phyloP scores from a whole-genome alignment of 2,797 vertebrate species.

The Rhinichthys osculus region DNA sequence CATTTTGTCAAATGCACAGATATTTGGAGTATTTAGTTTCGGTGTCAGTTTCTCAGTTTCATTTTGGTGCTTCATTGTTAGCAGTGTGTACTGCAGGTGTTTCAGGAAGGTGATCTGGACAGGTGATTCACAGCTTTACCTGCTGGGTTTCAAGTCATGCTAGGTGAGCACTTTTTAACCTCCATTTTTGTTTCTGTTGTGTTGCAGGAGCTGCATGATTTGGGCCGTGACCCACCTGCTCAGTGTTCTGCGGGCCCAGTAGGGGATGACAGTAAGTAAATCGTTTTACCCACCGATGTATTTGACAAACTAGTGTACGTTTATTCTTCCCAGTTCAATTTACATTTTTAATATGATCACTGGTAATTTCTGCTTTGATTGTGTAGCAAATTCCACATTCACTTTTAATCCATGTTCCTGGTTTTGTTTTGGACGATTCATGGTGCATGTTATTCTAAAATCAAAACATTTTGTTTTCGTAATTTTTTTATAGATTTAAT shows the following conservation, averaged over 20 bases:
- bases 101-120: not conserved
- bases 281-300: not conserved
- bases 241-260: constrained; percentile 99
- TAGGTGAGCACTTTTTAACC: not conserved
- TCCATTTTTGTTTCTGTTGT: constrained; percentile 57
- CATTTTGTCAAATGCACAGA: not conserved
- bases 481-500: not conserved
- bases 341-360: not conserved
- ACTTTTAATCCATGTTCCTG: not conserved
- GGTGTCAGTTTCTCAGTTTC: constrained; percentile 25
- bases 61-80: not conserved
- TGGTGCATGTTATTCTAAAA: not conserved
- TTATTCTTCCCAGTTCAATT: not conserved
- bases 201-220: constrained; percentile 95
- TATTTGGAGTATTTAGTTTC: constrained; percentile 16
- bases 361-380: not conserved
- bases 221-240: constrained; percentile 99
- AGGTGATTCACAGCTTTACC: not conserved
- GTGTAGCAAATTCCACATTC: not conserved
- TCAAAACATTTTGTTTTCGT: not conserved
- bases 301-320: not conserved
- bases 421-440: not conserved
- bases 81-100: constrained; percentile 21
- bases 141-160: not conserved
- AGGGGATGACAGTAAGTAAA: constrained; percentile 99